Evolutionary conservation across 92 coral and sea anemone genomes (phyloP).

Genomic region (Galaxea fascicularis): DNA sequence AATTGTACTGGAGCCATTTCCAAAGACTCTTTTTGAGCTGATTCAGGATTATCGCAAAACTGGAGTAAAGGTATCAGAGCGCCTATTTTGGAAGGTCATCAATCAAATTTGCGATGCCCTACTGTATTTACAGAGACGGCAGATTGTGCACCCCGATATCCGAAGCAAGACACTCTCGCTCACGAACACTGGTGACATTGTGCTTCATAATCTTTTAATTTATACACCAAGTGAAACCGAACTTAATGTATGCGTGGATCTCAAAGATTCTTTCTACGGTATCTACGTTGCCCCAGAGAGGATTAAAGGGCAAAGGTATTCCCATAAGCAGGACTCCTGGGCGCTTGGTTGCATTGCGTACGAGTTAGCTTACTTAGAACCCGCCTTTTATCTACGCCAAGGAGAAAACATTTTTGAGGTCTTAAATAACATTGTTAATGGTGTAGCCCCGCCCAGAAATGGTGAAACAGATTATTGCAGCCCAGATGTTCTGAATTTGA

Average conservation of each 20-base stretch:
- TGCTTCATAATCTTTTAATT: conserved; percentile 75
- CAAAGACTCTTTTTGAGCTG: conserved; percentile 63
- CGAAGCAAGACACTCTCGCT: conserved; percentile 70
- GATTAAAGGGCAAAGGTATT: conserved; percentile 64
- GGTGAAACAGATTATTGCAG: conserved; percentile 48
- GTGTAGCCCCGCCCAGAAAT: conserved; percentile 67
- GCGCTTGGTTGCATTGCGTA: conserved; percentile 75
- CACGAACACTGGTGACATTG: conserved; percentile 65
- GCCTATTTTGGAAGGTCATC: conserved; percentile 74
- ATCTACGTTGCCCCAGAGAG: conserved; percentile 83
- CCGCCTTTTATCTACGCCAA: conserved; percentile 57
- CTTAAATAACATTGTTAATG: conserved; percentile 74
- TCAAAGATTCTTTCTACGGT: conserved; percentile 62
- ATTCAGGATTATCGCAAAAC: conserved; percentile 58
- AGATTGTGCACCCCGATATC: conserved; percentile 67
- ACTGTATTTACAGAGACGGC: conserved; percentile 68
- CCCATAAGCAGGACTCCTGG: conserved; percentile 72
- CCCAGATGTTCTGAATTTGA: conserved; percentile 38
- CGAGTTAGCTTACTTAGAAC: conserved; percentile 69
- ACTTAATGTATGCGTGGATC: conserved; percentile 65
- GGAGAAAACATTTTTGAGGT: conserved; percentile 65
- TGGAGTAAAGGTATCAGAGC: conserved; percentile 51
- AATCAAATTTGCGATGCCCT: conserved; percentile 70
- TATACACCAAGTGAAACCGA: conserved; percentile 64
- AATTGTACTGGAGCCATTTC: conserved; percentile 66